These are phyloP conservation scores for Bombyx mandarina DNA, from an alignment of 1,140 invertebrate genomes.

Conservation along the genomic window DNA sequence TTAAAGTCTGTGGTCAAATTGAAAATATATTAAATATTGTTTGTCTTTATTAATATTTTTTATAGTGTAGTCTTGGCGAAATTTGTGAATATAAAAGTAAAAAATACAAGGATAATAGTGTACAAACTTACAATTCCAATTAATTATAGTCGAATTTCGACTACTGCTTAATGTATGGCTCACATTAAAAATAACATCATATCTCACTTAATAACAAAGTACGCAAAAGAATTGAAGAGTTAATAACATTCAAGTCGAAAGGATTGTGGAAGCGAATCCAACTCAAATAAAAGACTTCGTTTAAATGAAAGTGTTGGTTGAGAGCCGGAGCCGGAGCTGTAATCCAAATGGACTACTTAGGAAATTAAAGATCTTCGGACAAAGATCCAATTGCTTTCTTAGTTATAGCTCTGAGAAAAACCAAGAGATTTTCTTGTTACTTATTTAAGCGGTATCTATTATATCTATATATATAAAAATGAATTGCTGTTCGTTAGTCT, in stretches of 20 bases:
- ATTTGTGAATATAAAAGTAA: too few relatives aligned
- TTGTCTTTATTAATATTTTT: too few relatives aligned
- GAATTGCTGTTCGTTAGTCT: too few relatives aligned
- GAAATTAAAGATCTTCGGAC: constrained; percentile 11
- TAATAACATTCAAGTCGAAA: constrained; percentile 11
- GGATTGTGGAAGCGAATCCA: constrained; percentile 7
- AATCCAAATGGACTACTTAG: constrained; percentile 15
- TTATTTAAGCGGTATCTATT: too few relatives aligned
- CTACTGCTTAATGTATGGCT: not conserved
- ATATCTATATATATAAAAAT: too few relatives aligned
- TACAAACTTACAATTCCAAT: too few relatives aligned
- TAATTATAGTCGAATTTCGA: not conserved
- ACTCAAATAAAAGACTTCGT: constrained; percentile 5
- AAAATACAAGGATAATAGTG: too few relatives aligned
- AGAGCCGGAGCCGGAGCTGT: constrained; percentile 6
- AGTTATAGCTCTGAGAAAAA: constrained; percentile 1
- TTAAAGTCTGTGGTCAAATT: too few relatives aligned
- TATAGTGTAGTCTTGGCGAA: too few relatives aligned
- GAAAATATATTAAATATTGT: too few relatives aligned
- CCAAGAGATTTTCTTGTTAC: too few relatives aligned
- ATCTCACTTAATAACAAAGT: not conserved
- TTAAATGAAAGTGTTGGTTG: constrained; percentile 12
- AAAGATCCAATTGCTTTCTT: constrained; percentile 4
- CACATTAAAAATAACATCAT: not conserved
- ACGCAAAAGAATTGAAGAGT: not conserved